Evolutionary conservation across 2,888 invertebrate species (phyloP), one percentile per base, ranked within the genome.

Genomic region (Xestia ashworthii): DNA sequence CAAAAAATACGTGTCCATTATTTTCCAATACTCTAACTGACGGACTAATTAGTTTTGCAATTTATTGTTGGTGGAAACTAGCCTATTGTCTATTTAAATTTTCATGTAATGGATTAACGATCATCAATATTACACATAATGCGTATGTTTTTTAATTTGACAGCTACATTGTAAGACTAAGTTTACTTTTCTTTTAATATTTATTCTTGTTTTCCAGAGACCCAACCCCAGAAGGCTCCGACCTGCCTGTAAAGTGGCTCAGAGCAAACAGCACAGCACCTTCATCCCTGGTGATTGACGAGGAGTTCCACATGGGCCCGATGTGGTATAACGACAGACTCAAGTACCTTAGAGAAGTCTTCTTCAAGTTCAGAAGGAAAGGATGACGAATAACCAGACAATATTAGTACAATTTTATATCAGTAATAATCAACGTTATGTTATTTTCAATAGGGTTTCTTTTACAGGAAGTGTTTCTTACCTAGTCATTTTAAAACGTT

Each of bases 301-400:
- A 88, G 3, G 79, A 92, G 80, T 90, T 94, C 69, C 81, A 88
- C 60, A 91, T 89, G 0, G 82, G 71, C 2, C 94, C 95, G 0
- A 88, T 95, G 76, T 95, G 94, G 94, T 88, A 84, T 82, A 91
- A 90, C 9, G 90, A 92, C 3, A 91, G 93, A 0, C 78, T 93
- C 12, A 90, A 88, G 62, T 94, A 93, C 78, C 86, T 94, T 79
- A 88, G 89, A 38, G 91, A 93, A 62, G 78, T 95, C 0, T 95
- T 94, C 80, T 85, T 91, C 0, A 94, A 94, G 76, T 94, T 93
- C 65, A 89, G 95, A 19, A 91, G 93, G 74, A 92, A 90, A 89
- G 60, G 50, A 60, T 70, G 74, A 79, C 44, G 50, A 68, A 16
- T 9, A 16, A 5, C 46, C 62, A 74, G 62, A 66, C 3, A 32